phyloP scores from a whole-genome alignment of 2,888 invertebrate species.

The Sinotaia quadrata region DNA sequence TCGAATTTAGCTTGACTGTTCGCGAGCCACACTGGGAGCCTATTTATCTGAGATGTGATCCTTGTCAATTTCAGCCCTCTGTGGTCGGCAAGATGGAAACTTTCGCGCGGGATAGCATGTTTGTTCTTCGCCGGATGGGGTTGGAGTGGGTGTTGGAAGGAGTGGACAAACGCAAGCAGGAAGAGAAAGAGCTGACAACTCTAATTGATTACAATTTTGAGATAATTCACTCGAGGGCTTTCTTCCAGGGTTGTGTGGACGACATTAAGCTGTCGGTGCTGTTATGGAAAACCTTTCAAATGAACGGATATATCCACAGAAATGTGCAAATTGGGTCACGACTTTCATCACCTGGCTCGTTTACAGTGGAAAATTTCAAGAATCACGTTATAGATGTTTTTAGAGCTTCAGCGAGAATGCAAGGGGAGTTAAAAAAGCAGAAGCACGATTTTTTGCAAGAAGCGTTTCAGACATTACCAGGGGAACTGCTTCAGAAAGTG shows the following conservation, averaged over 20 bases:
- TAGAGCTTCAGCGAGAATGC: background rate
- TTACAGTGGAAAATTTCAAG: background rate
- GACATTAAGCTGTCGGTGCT: slow-evolving; percentile 27
- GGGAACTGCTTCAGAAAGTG: background rate
- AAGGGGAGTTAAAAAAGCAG: slow-evolving; percentile 2
- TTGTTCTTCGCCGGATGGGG: slow-evolving; percentile 36
- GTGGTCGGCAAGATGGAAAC: slow-evolving; percentile 48
- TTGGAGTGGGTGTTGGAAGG: slow-evolving; percentile 25
- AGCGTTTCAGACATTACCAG: slow-evolving; percentile 1
- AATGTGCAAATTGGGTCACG: too few relatives aligned
- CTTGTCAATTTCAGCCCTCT: slow-evolving; percentile 44
- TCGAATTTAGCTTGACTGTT: slow-evolving; percentile 34
- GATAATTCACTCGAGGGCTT: slow-evolving; percentile 17
- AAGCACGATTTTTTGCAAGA: background rate
- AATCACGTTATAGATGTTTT: background rate
- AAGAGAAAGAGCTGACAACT: slow-evolving; percentile 33
- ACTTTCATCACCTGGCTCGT: too few relatives aligned
- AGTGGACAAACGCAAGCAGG: slow-evolving; percentile 22
- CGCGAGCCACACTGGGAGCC: slow-evolving; percentile 53
- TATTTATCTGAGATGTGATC: slow-evolving; percentile 46
- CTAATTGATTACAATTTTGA: slow-evolving; percentile 40
- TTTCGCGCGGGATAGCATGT: slow-evolving; percentile 40
- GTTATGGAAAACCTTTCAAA: slow-evolving; percentile 46
- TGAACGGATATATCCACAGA: slow-evolving; percentile 47
- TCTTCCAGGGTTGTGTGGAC: slow-evolving; percentile 28